Percentiles rank a stretch among this genome's conserved stretches.
phyloP scores from a whole-genome alignment of 1,140 invertebrate genomes.

The Pachyrhynchus sulphureomaculatus region DNA sequence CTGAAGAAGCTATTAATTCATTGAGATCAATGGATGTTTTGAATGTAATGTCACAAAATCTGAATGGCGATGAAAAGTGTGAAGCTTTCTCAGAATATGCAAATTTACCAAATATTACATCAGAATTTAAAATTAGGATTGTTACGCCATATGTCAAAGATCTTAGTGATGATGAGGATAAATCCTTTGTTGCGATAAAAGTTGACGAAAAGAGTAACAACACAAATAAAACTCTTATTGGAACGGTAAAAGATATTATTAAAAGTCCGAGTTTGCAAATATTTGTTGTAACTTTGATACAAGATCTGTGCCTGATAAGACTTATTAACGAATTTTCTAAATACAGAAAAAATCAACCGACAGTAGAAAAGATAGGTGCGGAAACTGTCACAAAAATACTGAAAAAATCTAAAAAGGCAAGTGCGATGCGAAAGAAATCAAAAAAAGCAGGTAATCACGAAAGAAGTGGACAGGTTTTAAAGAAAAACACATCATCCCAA shows the following conservation, averaged over 20 bases:
- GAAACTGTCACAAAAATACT: background rate
- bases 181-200: background rate
- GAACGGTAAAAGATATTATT: conserved; percentile 8
- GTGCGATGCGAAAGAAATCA: background rate
- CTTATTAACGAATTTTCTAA: conserved; percentile 26
- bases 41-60: background rate
- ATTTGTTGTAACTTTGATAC: conserved; percentile 24
- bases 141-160: conserved; percentile 1
- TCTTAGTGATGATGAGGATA: background rate
- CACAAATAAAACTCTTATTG: background rate
- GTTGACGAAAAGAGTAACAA: background rate
- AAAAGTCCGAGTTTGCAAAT: conserved; percentile 22
- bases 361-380: background rate
- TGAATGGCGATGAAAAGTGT: background rate
- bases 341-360: background rate
- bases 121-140: background rate
- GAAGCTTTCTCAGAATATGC: background rate
- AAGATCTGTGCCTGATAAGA: conserved; percentile 32
- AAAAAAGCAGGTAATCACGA: background rate
- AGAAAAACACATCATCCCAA: background rate
- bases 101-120: background rate
- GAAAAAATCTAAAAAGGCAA: background rate
- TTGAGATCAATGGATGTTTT: background rate
- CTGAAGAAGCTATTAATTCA: background rate
- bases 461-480: background rate